Evolutionary conservation across 2,888 invertebrate species (phyloP), one percentile per base, ranked within the genome.

Genomic region (Ctena decussata): DNA sequence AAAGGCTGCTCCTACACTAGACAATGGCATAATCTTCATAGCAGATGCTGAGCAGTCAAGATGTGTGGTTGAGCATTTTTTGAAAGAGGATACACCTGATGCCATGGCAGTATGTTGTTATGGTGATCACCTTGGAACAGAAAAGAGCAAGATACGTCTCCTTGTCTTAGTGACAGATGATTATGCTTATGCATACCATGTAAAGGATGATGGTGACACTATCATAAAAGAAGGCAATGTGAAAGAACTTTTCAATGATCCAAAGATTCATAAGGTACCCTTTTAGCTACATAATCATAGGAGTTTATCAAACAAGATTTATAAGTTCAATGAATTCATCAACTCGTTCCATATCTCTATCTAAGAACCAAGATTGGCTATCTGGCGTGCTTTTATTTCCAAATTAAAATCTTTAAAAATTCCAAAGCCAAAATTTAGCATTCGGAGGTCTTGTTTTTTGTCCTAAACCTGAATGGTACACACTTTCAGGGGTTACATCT

Each of bases 71-170:
- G 49, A 60, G 12, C 39, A 57, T 35, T 21, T 77, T 15, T 21
- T 77, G 3, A 27, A 21, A 0, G 12, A 3, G 15, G 11, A 57
- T 0, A 53, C 46, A n/a, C 73, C 49, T 0, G 53, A 49, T 18
- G 46, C 49, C 24, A 60, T 72, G 69, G 80, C 77, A 57, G 76
- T 87, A 21, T 77, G 80, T 30, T 81, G 83, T 46, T 78, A 74
- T 70, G 87, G 87, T n/a, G 73, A 85, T 35, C 65, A 78, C 21
- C 69, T 87, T 0, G 85, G 85, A 46, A 30, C 27, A n/a, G 75
- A 49, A 32, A 37, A 57, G 0, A 46, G 82, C 70, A 46, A 37
- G 57, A 75, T 83, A 12, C 37, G 57, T 8, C 24, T 70, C 32
- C 32, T 87, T 2, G 79, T 77, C 1, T 27, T 87, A 6, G 57